Evolutionary conservation across 2,113 vertebrate genomes (phyloP).

Genomic region (Plecotus auritus): DNA sequence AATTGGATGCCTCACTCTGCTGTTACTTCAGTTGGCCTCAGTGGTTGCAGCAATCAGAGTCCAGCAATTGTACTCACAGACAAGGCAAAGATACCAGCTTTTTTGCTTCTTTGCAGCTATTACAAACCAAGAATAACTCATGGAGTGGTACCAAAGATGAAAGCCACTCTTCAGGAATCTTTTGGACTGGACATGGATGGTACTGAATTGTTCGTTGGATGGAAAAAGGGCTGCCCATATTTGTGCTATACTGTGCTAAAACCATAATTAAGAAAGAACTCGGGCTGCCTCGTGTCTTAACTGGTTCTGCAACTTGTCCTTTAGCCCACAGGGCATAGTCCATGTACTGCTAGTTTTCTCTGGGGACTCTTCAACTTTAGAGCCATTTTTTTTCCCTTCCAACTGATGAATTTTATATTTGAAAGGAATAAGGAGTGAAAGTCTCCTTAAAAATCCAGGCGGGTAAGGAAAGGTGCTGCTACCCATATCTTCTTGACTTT

Average conservation of each 20-base stretch:
- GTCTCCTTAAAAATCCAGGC: conserved; percentile 44
- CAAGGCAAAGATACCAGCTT: conserved; percentile 24
- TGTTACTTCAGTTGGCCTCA: conserved; percentile 38
- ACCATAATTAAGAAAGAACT: conserved; percentile 38
- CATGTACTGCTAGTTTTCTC: conserved; percentile 55
- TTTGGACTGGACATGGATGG: conserved; percentile 16
- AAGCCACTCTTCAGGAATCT: conserved; percentile 43
- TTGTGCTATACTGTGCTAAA: not conserved
- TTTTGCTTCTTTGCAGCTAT: not conserved
- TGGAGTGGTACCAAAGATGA: conserved; percentile 65
- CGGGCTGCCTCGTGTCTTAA: conserved; percentile 50
- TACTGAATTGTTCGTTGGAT: conserved; percentile 10
- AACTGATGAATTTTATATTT: conserved; percentile 54
- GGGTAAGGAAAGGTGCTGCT: conserved; percentile 63
- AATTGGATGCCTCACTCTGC: conserved; percentile 16
- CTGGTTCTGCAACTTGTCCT: conserved; percentile 52
- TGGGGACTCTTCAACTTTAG: conserved; percentile 56
- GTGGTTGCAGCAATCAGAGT: conserved; percentile 51
- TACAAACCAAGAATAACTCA: conserved; percentile 22
- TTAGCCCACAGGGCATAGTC: conserved; percentile 52
- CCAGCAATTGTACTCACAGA: conserved; percentile 55
- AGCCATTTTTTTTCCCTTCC: conserved; percentile 23
- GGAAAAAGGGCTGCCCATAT: conserved; percentile 31
- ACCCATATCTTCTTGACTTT: conserved; percentile 60
- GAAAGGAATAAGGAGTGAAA: conserved; percentile 38